Evolutionary conservation across 2,113 vertebrate genomes (phyloP).

Genomic region (Amazona guildingii): DNA sequence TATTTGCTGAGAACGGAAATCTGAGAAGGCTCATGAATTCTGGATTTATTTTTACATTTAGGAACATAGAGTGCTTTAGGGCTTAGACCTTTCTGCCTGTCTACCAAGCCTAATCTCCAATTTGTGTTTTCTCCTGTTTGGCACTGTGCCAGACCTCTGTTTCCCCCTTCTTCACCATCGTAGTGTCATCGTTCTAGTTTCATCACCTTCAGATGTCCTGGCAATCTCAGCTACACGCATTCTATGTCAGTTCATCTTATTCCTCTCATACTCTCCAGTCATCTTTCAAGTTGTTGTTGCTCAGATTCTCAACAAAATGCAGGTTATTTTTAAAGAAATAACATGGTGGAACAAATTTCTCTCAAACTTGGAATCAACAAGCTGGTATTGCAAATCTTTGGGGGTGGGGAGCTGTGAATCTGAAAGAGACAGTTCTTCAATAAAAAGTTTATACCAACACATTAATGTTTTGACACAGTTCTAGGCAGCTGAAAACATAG

Average conservation of each 20-base stretch:
- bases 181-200: not conserved
- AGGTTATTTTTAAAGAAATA: not conserved
- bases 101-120: not conserved
- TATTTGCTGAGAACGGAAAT: not conserved
- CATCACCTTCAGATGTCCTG: not conserved
- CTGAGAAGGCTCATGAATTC: not conserved
- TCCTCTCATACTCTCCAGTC: not conserved
- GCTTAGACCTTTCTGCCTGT: not conserved
- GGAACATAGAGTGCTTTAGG: not conserved
- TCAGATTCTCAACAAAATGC: not conserved
- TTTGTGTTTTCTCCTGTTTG: not conserved
- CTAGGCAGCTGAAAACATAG: not conserved
- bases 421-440: not conserved
- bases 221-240: not conserved
- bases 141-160: not conserved
- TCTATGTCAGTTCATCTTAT: not conserved
- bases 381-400: not conserved
- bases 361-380: not conserved
- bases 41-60: not conserved
- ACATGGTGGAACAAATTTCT: not conserved
- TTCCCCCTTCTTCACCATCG: not conserved
- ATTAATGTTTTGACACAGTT: not conserved
- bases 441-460: not conserved
- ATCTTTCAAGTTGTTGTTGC: not conserved
- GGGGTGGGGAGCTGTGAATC: not conserved